Evolutionary conservation across 2,797 vertebrate genomes (phyloP).

Genomic region (Pseudocheirus occidentalis): DNA sequence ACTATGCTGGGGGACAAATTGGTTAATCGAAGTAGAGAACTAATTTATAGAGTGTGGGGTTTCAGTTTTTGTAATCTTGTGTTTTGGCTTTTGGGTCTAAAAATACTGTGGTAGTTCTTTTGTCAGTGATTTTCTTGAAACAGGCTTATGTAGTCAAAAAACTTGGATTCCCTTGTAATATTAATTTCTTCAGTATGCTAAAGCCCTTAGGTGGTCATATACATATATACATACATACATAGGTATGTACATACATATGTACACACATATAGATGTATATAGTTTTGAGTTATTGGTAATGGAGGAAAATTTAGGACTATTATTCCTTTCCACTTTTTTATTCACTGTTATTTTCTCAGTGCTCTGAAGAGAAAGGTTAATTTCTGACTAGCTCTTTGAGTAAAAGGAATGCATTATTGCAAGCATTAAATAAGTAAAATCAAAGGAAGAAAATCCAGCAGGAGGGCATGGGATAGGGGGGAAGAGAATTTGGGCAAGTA

Average conservation of each 20-base stretch:
- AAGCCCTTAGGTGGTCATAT: neutral
- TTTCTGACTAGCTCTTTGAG: neutral
- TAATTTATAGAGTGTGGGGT: neutral
- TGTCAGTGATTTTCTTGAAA: neutral
- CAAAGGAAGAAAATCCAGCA: neutral
- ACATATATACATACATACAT: slow-evolving; percentile 14
- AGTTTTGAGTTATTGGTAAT: neutral
- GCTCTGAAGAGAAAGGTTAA: neutral
- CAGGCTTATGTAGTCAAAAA: neutral
- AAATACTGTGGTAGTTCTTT: neutral
- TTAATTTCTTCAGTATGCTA: neutral
- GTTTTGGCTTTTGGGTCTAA: neutral
- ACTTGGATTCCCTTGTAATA: neutral
- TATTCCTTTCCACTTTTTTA: neutral
- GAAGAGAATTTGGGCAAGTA: neutral
- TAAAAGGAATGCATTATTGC: slow-evolving; percentile 31
- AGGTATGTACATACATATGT: no score
- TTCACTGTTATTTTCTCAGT: neutral
- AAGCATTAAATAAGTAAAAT: slow-evolving; percentile 56
- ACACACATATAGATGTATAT: no score
- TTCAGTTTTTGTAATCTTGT: neutral
- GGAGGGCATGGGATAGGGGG: neutral
- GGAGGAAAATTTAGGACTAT: slow-evolving; percentile 9
- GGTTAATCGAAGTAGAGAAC: neutral
- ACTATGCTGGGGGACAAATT: neutral